Conservation (phyloP, 2,888 invertebrate species). For the Carabus problematicus region DNA sequence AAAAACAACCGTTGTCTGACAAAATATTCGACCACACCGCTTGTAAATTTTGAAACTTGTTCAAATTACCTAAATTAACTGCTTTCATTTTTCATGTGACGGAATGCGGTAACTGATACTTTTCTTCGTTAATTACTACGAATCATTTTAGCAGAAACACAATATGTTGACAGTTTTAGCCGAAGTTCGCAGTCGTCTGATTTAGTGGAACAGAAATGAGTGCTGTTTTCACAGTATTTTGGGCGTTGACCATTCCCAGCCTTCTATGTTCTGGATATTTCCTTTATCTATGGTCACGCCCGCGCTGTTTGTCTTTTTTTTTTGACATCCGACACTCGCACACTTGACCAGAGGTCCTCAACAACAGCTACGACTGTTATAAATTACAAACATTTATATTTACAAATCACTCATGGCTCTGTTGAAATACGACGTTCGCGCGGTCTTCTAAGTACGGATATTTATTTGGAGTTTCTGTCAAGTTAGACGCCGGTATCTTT, state of each 20-base stretch:
- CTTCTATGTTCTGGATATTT: background rate
- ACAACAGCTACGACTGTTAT: background rate
- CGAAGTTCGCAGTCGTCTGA: background rate
- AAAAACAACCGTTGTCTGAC: too few relatives aligned
- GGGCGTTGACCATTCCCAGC: constrained; percentile 8
- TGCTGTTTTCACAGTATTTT: constrained; percentile 10
- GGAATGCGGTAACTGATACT: constrained; percentile 21
- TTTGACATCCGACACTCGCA: constrained; percentile 23
- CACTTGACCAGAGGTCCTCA: constrained; percentile 12
- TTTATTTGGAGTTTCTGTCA: too few relatives aligned
- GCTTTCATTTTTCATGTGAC: constrained; percentile 1
- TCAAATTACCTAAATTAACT: constrained; percentile 18
- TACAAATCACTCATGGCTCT: too few relatives aligned
- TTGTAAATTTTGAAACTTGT: constrained; percentile 10
- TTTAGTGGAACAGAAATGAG: constrained; percentile 8
- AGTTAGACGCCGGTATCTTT: too few relatives aligned
- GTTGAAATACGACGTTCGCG: too few relatives aligned
- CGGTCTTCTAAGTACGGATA: too few relatives aligned
- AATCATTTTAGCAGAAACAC: constrained; percentile 10
- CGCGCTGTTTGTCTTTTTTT: constrained; percentile 18
- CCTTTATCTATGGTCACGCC: constrained; percentile 25
- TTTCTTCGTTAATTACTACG: constrained; percentile 20
- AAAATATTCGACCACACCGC: constrained; percentile 3
- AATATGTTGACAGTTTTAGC: constrained; percentile 6
- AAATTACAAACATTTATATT: too few relatives aligned